A percentile compares a stretch with the other conserved stretches of the same genome.
Conservation (phyloP, 92 coral and sea anemone species). For the Hydrozoanthus gracilis region DNA sequence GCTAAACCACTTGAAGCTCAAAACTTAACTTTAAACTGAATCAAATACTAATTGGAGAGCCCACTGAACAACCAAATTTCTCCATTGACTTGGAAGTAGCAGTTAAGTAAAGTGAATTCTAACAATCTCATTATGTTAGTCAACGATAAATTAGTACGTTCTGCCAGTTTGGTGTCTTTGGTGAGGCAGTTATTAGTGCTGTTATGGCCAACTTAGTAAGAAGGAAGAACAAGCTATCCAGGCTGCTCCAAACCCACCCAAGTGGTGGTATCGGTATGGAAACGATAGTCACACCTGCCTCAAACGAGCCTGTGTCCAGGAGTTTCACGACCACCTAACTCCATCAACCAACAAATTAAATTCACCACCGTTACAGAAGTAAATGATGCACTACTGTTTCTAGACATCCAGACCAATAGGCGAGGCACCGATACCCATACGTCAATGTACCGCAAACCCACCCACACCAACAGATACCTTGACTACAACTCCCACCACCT, state of each 20-base stretch:
- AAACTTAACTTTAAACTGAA: no score
- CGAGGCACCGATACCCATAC: not conserved
- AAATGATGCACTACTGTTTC: not conserved
- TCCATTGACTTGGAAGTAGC: no score
- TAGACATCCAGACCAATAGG: not conserved
- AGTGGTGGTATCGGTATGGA: not conserved
- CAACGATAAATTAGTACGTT: no score
- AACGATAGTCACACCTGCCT: not conserved
- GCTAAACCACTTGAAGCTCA: no score
- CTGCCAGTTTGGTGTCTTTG: no score
- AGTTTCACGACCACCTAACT: not conserved
- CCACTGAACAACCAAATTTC: no score
- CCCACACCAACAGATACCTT: not conserved
- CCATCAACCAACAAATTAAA: not conserved
- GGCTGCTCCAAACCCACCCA: not conserved
- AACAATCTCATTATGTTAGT: no score
- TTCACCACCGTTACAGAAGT: not conserved
- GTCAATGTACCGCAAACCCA: slow-evolving; percentile 2
- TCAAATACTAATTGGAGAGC: no score
- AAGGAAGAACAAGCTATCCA: not conserved
- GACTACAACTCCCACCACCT: slow-evolving; percentile 1
- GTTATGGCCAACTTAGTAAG: not conserved
- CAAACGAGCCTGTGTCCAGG: not conserved
- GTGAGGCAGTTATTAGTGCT: not conserved
- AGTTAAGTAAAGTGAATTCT: no score